Base-by-base conservation (phyloP, 1,140 invertebrate species). In the Plectus sambesii region DNA sequence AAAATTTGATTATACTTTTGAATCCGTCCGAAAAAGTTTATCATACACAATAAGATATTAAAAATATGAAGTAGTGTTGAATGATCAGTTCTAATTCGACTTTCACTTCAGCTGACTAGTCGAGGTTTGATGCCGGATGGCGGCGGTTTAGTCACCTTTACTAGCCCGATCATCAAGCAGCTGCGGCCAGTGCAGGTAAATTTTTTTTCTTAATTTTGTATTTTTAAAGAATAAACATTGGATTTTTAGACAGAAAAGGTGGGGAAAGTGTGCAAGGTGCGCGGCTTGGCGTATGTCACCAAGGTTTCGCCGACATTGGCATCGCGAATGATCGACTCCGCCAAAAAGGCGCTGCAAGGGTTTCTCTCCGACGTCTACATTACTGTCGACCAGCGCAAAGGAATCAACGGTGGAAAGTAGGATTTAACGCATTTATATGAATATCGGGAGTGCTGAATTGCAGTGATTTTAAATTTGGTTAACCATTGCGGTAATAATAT, bases 361-460 rank as follows among this genome's bases (percentile, higher is more conserved):
- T 96, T 86, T 69, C 65, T 98, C 25, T 84, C 89, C 6, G 92
- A 99, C 74, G 81, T 98, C 45, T 97, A 90, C 65, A 87, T 97
- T 54, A 82, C 84, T 62, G 84, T 85, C 15, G 92, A 97, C 75
- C 85, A 88, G 69, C 79, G 81, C 62, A 82, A 82, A 69, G 87
- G 89, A 22, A 77, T 78, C 47, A 77, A 80, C 53, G 81, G 84
- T 38, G 89, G 90, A 51, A 85, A 84, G 77, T 88, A 81, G 65
- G 71, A 61, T 20, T 20, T 23, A 4, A 15, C 8, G 20, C n/a
- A n/a, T n/a, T n/a, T n/a, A n/a, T n/a, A n/a, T n/a, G n/a, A n/a
- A n/a, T n/a, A 82, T 83, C 15, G 81, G 74, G 6, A 41, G 39
- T 26, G 37, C 36, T 23, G 25, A 40, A 8, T 53, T 33, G 20